Conservation (phyloP, 2,797 vertebrate species). For the Neosilurus mollespiculum region DNA sequence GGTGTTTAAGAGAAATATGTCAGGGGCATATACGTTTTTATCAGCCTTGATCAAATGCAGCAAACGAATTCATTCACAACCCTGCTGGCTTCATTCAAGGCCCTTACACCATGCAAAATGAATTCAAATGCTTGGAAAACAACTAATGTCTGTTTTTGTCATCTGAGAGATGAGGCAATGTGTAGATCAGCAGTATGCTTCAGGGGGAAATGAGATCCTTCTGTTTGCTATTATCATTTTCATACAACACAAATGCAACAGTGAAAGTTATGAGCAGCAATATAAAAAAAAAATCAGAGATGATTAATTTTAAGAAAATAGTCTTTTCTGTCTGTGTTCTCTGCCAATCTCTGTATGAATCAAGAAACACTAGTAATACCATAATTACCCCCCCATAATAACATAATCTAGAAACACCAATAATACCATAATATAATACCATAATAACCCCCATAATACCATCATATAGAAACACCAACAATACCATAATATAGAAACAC, state of each 20-base stretch:
- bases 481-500: too few species aligned
- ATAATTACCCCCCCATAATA: too few species aligned
- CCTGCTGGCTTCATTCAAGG: slow-evolving; percentile 26
- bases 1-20: slow-evolving; percentile 31
- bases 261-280: not conserved
- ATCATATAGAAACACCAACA: too few species aligned
- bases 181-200: slow-evolving; percentile 24
- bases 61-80: slow-evolving; percentile 48
- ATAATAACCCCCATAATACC: too few species aligned
- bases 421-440: too few species aligned
- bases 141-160: slow-evolving; percentile 33
- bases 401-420: too few species aligned
- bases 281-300: not conserved
- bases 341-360: slow-evolving; percentile 6
- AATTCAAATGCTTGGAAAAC: slow-evolving; percentile 36
- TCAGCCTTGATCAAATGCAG: slow-evolving; percentile 47
- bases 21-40: slow-evolving; percentile 6
- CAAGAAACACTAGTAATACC: not conserved
- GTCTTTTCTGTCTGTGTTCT: not conserved
- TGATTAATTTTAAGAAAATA: not conserved
- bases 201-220: slow-evolving; percentile 3
- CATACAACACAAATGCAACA: slow-evolving; percentile 8
- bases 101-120: slow-evolving; percentile 38
- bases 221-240: slow-evolving; percentile 8
- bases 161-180: not conserved